Evolutionary conservation across 2,113 vertebrate genomes (phyloP).

Genomic region (Pseudorectes ferrugineus): DNA sequence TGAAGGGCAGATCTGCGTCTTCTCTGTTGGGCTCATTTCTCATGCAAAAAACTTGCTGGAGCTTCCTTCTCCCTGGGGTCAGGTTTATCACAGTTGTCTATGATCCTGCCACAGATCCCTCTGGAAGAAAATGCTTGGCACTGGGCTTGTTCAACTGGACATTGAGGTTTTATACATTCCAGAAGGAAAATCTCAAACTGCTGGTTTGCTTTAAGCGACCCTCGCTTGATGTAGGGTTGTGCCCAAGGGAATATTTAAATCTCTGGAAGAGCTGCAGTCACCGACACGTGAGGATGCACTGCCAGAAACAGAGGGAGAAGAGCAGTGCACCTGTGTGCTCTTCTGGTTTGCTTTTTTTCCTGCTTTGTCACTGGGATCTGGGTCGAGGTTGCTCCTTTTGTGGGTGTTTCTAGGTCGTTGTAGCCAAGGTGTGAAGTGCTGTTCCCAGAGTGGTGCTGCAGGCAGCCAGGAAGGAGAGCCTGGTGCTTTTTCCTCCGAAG

Average conservation of each 20-base stretch:
- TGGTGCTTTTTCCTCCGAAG: neutral
- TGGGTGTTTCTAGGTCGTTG: neutral
- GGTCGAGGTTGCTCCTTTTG: neutral
- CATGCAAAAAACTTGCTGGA: neutral
- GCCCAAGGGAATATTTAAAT: neutral
- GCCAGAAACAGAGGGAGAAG: neutral
- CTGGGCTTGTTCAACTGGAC: neutral
- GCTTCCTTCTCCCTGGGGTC: neutral
- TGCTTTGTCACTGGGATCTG: neutral
- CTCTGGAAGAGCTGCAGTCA: neutral
- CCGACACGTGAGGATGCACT: fast-evolving
- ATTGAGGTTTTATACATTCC: neutral
- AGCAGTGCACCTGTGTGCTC: neutral
- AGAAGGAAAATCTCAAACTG: neutral
- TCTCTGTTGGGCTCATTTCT: neutral
- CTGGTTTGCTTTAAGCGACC: neutral
- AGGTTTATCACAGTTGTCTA: fast-evolving
- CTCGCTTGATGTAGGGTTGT: neutral
- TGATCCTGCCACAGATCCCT: neutral
- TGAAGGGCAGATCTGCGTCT: neutral
- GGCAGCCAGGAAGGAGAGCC: neutral
- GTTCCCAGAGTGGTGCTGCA: neutral
- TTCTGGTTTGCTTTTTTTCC: neutral
- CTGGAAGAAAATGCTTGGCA: neutral
- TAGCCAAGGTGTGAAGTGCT: neutral